Evolutionary conservation across 2,888 invertebrate genomes (phyloP).

Genomic region (Neoitamus cyanurus): DNA sequence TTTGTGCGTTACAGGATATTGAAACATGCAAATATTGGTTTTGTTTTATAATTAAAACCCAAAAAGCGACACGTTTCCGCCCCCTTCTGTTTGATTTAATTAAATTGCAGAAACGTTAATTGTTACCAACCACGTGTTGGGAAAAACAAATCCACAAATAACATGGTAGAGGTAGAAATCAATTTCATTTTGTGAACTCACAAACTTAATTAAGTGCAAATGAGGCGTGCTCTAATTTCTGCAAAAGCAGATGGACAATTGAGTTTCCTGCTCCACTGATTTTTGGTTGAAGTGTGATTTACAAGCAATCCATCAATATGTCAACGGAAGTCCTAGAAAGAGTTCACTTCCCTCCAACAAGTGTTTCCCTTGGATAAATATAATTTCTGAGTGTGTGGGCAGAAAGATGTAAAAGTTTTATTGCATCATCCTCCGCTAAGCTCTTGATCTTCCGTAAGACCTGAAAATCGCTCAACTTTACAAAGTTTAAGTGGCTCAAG

Average conservation of each 20-base stretch:
- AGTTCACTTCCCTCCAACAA: not conserved
- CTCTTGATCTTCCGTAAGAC: not conserved
- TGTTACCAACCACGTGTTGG: not conserved
- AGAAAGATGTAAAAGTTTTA: not conserved
- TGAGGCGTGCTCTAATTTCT: not conserved
- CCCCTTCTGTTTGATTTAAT: not conserved
- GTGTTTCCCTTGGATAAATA: not conserved
- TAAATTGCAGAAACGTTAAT: not conserved
- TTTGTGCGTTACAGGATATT: too few relatives aligned
- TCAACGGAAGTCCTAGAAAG: not conserved
- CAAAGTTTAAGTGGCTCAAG: not conserved
- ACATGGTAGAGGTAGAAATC: not conserved
- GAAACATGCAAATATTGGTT: too few relatives aligned
- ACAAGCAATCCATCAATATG: not conserved
- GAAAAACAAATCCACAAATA: not conserved
- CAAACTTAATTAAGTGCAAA: not conserved
- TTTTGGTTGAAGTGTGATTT: not conserved
- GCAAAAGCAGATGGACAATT: not conserved
- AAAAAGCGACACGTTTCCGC: not conserved
- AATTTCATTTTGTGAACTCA: not conserved
- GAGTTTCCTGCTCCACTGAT: not conserved
- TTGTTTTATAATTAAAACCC: not conserved
- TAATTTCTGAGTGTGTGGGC: not conserved
- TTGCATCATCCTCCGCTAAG: not conserved
- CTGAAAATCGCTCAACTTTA: not conserved